These are phyloP conservation scores for Psephotus haematonotus DNA, from an alignment of 2,113 vertebrate species.

Conservation along the genomic window DNA sequence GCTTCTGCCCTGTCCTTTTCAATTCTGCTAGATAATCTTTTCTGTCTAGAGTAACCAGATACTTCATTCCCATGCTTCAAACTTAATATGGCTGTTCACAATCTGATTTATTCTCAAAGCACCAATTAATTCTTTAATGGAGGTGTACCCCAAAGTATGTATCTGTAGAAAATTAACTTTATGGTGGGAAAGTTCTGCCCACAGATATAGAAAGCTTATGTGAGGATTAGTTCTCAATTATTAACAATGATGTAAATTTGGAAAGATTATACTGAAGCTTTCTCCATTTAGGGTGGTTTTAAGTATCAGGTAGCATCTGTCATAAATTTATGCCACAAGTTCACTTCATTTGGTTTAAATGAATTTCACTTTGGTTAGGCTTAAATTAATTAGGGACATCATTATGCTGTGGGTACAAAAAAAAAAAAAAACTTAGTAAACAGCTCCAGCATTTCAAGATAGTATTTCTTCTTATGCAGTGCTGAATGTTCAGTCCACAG, in stretches of 20 bases:
- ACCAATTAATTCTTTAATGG: background rate
- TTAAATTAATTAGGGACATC: background rate
- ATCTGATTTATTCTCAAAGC: background rate
- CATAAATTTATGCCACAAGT: background rate
- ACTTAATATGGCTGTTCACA: background rate
- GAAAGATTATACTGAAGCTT: background rate
- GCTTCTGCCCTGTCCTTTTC: background rate
- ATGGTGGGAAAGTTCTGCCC: background rate
- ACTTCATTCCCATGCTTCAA: background rate
- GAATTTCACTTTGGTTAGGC: background rate
- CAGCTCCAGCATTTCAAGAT: background rate
- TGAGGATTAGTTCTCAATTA: background rate
- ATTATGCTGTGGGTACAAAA: background rate
- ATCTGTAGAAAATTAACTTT: background rate
- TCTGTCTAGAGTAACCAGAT: background rate
- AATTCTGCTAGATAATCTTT: background rate
- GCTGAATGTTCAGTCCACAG: background rate
- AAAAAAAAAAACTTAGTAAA: background rate
- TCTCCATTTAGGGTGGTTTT: background rate
- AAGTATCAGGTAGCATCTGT: background rate
- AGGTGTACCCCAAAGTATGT: background rate
- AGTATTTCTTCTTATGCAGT: background rate
- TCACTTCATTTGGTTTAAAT: background rate
- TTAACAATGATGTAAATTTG: background rate
- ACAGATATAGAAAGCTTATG: background rate